Percentiles rank a stretch among this genome's conserved stretches.
These are phyloP conservation scores for Steinernema hermaphroditum DNA, from an alignment of 2,888 invertebrate genomes.

Conservation along the genomic window DNA sequence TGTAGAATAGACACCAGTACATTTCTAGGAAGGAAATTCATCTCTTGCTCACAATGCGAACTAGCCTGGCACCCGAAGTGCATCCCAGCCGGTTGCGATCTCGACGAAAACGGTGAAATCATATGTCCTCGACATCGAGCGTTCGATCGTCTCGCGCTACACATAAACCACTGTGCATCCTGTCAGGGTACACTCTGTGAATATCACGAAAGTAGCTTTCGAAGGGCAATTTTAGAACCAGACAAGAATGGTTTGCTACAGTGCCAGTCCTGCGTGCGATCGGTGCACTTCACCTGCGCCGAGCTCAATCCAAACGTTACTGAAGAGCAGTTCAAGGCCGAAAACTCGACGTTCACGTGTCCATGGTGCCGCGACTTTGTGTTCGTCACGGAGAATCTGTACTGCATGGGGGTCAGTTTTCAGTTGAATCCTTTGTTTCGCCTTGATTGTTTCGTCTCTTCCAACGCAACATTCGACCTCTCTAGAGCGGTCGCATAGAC, in stretches of 20 bases:
- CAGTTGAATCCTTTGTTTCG: background rate
- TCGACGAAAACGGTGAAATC: background rate
- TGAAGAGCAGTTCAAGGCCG: background rate
- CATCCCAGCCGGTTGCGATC: background rate
- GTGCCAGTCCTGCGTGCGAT: background rate
- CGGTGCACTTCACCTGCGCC: background rate
- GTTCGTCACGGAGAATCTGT: background rate
- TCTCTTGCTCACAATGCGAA: conserved; percentile 10
- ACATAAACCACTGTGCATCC: background rate
- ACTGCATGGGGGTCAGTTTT: conserved; percentile 2
- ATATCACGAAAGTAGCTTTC: background rate
- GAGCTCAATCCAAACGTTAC: too few relatives aligned
- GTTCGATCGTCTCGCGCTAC: background rate
- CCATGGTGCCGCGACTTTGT: conserved; percentile 6
- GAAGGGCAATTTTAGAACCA: background rate
- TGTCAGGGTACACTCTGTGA: background rate
- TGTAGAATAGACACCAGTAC: too few relatives aligned
- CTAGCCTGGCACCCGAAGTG: conserved; percentile 4
- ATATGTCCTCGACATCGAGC: background rate
- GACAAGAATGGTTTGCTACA: background rate
- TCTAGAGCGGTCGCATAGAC: too few relatives aligned
- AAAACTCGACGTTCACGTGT: background rate
- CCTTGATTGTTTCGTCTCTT: too few relatives aligned
- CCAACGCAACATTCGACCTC: too few relatives aligned
- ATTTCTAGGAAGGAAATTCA: background rate